These are phyloP conservation scores for Carollia perspicillata DNA, from an alignment of 2,113 vertebrate genomes.

Conservation along the genomic window DNA sequence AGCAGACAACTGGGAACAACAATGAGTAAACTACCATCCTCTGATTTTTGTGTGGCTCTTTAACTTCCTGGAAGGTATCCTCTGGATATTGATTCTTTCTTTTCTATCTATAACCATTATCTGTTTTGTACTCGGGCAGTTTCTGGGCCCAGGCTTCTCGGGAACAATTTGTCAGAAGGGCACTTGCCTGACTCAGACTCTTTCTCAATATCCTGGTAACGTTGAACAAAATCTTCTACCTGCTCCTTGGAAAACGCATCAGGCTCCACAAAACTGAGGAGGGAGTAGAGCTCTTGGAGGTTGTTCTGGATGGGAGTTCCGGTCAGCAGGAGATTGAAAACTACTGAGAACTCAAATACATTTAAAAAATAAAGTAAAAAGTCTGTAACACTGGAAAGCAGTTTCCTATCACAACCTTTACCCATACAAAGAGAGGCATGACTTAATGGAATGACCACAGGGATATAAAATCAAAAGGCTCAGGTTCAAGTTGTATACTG, in stretches of 20 bases:
- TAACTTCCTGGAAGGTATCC: background rate
- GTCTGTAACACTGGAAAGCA: background rate
- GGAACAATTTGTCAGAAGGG: background rate
- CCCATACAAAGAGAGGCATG: background rate
- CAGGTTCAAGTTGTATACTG: background rate
- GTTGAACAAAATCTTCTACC: conserved; percentile 83
- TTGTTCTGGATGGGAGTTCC: conserved; percentile 97
- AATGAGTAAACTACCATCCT: too few species aligned
- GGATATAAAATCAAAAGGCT: background rate
- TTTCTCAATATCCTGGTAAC: conserved; percentile 84
- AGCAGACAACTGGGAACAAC: background rate
- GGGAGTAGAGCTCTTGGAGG: conserved; percentile 92
- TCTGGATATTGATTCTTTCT: background rate
- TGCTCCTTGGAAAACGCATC: conserved; percentile 83
- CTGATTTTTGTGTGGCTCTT: background rate
- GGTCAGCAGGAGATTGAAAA: conserved; percentile 90
- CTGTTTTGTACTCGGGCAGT: background rate
- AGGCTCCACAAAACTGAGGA: conserved; percentile 92
- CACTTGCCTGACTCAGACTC: conserved; percentile 83
- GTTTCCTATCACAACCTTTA: background rate
- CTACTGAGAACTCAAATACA: conserved; percentile 86
- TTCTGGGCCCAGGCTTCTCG: background rate
- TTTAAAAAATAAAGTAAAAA: background rate
- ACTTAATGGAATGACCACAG: background rate
- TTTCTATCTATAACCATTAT: background rate